Conservation (phyloP, 2,113 vertebrate species). For the Saimiri boliviensis region DNA sequence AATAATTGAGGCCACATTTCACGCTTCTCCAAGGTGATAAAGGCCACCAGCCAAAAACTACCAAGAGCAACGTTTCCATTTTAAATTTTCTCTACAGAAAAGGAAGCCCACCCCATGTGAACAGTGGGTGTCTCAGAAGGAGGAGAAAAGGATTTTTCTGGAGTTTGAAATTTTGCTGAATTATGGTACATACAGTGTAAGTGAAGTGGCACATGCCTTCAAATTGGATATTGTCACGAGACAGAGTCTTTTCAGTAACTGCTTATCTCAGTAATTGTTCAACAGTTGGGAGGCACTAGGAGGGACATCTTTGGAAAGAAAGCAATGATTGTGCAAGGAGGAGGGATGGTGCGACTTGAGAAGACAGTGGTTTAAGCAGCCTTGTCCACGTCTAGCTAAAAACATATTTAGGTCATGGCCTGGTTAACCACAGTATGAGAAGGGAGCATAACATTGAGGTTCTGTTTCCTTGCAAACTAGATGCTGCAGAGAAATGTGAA, state of each 20-base stretch:
- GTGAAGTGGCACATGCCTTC: not conserved
- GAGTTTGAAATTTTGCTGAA: not conserved
- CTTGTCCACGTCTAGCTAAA: not conserved
- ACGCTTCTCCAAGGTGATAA: not conserved
- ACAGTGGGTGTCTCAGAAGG: not conserved
- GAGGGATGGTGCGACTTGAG: not conserved
- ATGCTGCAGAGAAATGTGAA: accelerated
- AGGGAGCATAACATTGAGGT: not conserved
- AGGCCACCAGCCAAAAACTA: not conserved
- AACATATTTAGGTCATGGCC: not conserved
- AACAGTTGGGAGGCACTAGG: not conserved
- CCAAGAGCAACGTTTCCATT: not conserved
- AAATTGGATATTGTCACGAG: not conserved
- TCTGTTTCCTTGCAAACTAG: not conserved
- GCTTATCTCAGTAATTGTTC: not conserved
- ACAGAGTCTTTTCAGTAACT: not conserved
- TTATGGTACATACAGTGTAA: not conserved
- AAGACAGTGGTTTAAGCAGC: not conserved
- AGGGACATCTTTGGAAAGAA: not conserved
- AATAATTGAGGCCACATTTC: not conserved
- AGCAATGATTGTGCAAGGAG: not conserved
- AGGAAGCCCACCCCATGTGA: too few relatives aligned
- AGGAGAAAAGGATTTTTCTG: not conserved
- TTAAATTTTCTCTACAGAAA: not conserved
- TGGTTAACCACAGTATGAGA: not conserved